Percentiles rank a stretch among this genome's conserved stretches.
These are phyloP conservation scores for Hyles lineata DNA, from an alignment of 2,888 invertebrate species.

Conservation along the genomic window DNA sequence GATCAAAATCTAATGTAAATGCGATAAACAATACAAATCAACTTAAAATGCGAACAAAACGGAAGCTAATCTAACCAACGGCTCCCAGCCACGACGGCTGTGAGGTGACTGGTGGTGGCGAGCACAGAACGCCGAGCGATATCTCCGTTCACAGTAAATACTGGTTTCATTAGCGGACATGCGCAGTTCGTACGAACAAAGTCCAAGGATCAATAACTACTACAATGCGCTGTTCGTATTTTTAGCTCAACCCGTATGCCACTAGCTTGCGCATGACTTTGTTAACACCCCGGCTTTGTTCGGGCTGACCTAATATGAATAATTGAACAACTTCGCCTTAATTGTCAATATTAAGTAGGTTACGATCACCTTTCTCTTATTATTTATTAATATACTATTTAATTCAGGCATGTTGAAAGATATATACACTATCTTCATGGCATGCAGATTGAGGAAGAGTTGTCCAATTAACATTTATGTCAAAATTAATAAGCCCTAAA, in stretches of 20 bases:
- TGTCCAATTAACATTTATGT: too few species aligned
- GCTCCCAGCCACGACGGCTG: slow-evolving; percentile 11
- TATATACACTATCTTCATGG: too few species aligned
- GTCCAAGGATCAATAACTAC: slow-evolving; percentile 35
- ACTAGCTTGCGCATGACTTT: not conserved
- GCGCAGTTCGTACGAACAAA: slow-evolving; percentile 31
- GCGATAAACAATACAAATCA: not conserved
- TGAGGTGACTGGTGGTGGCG: not conserved
- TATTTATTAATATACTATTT: too few species aligned
- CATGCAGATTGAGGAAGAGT: too few species aligned
- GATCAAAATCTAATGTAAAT: not conserved
- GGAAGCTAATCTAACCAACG: not conserved
- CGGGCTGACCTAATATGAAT: not conserved
- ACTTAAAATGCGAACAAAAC: not conserved
- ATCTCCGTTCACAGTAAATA: not conserved
- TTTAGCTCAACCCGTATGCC: slow-evolving; percentile 11
- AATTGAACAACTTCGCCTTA: too few species aligned
- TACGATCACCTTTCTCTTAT: too few species aligned
- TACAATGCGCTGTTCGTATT: not conserved
- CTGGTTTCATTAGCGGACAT: slow-evolving; percentile 10
- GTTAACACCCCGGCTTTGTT: not conserved
- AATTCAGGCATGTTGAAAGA: too few species aligned
- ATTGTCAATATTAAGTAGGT: too few species aligned
- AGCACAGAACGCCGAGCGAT: not conserved
- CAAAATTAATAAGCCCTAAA: too few species aligned